Base-by-base conservation (phyloP, 2,797 vertebrate species). In the Pitangus sulphuratus region DNA sequence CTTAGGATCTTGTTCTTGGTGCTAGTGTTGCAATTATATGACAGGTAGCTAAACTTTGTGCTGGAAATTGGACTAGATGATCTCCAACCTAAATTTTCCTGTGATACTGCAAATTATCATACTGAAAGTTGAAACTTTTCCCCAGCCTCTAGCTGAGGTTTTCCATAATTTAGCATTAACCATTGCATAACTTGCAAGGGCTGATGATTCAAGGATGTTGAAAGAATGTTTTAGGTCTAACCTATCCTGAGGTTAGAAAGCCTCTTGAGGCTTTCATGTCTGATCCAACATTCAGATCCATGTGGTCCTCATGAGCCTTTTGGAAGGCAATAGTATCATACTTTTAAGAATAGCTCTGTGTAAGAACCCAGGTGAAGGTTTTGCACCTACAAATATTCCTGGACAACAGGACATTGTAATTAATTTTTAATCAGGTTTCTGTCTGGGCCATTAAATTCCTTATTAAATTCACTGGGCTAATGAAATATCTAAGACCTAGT, bases 291-390 rank as follows among this genome's bases (percentile, higher is more conserved):
- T 58, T 37, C 48, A 57, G 22, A n/a, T 57, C 37, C 39, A 39
- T 0, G 0, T 28, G 56, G 20, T 3, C 64, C 11, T 60, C 8
- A 3, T 11, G 13, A 75, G 6, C 20, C 22, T 77, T 80, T 61
- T 37, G 30, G 18, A 84, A 90, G 72, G 37, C 28, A 72, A 31
- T 10, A 54, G 9, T 35, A 72, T 39, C 16, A 18, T 28, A n/a
- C 13, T 70, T 87, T 22, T 17, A 56, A 48, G 37, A 81, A 18
- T 28, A 75, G 8, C 9, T 85, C 22, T 81, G 2, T 42, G 12
- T 39, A 42, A 66, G 39, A 72, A 22, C 8, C 4, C 19, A 65
- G 12, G 16, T 20, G 18, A 20, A 86, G n/a, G 5, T 4, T 24
- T 24, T 15, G 7, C 7, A 24, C 28, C n/a, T 80, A 26, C 19